phyloP scores from a whole-genome alignment of 2,113 vertebrate species.

The Nanorana parkeri region DNA sequence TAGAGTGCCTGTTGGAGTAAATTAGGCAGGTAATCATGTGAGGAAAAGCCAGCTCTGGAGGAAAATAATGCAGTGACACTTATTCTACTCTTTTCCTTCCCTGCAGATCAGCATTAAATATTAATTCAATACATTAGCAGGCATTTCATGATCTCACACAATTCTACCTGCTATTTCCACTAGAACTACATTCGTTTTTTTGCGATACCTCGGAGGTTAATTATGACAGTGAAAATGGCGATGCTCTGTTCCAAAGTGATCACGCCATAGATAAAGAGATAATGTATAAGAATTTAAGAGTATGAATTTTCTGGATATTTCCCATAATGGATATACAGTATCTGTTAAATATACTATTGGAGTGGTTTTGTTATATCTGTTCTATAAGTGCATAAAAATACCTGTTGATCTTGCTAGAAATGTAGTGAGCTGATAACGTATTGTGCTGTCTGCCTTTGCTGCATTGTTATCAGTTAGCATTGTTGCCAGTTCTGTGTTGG shows the following conservation, averaged over 20 bases:
- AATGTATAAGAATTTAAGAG: no score
- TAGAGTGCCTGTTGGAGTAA: neutral
- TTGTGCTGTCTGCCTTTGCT: no score
- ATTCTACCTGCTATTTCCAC: neutral
- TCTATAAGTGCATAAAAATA: no score
- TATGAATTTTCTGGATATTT: no score
- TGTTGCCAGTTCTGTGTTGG: no score
- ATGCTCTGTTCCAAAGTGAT: neutral
- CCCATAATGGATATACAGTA: no score
- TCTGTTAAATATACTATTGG: no score
- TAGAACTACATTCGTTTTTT: neutral
- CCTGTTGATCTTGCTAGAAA: no score
- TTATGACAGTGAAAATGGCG: neutral
- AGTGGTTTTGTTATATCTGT: no score
- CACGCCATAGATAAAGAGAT: no score
- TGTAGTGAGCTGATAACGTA: no score
- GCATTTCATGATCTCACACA: neutral
- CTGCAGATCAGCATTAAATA: constrained; percentile 35
- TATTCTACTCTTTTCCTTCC: constrained; percentile 12
- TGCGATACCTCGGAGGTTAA: neutral
- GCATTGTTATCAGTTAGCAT: no score
- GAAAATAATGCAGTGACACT: constrained; percentile 7
- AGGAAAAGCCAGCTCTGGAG: neutral
- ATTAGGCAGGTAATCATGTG: constrained; percentile 8
- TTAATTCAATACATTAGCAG: constrained; percentile 33